Evolutionary conservation across 2,797 vertebrate genomes (phyloP).

Genomic region (Calcarius lapponicus): DNA sequence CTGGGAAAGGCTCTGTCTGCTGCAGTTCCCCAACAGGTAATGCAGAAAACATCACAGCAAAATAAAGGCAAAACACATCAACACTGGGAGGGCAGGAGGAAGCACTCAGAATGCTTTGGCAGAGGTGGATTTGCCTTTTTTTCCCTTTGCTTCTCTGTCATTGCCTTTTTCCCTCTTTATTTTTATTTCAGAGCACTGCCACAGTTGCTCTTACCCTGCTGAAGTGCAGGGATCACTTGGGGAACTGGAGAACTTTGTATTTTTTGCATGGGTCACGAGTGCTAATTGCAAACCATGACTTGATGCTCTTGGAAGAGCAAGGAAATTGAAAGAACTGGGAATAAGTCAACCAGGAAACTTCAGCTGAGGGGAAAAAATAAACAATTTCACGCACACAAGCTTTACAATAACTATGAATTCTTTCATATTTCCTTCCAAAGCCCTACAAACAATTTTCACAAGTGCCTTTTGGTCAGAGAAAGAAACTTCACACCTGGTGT

Average conservation of each 20-base stretch:
- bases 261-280: background rate
- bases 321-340: background rate
- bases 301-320: background rate
- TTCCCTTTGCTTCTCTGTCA: background rate
- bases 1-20: conserved; percentile 3
- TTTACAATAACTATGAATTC: background rate
- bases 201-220: background rate
- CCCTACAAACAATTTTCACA: background rate
- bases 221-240: background rate
- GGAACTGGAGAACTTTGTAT: background rate
- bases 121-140: background rate
- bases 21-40: conserved; percentile 7
- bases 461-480: background rate
- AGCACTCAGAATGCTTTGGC: background rate
- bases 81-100: background rate
- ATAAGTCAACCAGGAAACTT: background rate
- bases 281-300: background rate
- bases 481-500: background rate
- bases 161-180: background rate
- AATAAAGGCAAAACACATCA: background rate
- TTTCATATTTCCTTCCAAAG: background rate
- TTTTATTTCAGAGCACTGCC: background rate
- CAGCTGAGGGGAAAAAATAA: background rate
- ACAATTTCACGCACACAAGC: background rate
- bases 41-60: background rate